Conservation (phyloP, 2,113 vertebrate genomes). For the Fregata magnificens region DNA sequence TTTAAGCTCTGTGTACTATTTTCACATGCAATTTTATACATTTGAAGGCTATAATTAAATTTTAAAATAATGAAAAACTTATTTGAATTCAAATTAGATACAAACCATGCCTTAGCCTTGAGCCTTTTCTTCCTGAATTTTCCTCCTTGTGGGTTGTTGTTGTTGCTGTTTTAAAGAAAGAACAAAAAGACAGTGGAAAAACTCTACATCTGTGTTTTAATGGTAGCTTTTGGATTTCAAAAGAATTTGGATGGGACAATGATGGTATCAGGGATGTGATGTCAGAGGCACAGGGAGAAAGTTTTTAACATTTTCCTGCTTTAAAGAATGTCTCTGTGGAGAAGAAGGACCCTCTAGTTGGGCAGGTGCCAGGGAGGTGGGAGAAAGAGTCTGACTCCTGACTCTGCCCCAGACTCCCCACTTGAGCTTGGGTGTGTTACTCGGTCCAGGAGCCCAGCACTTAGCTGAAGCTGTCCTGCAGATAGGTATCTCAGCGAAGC, state of each 20-base stretch:
- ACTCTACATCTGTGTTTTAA: neutral
- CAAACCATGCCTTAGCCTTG: neutral
- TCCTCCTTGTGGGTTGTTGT: neutral
- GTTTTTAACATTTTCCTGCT: neutral
- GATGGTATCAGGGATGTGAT: neutral
- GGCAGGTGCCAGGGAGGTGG: neutral
- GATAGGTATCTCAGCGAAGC: neutral
- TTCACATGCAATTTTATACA: slow-evolving; percentile 12
- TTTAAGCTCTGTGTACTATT: slow-evolving; percentile 22
- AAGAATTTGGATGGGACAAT: neutral
- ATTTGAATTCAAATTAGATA: slow-evolving; percentile 43
- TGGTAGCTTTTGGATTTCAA: neutral
- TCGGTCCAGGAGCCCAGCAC: neutral
- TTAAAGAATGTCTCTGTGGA: neutral
- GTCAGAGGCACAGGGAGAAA: neutral
- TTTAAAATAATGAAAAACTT: slow-evolving; percentile 44
- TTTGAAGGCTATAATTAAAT: slow-evolving; percentile 27
- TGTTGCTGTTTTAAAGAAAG: neutral
- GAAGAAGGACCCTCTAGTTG: neutral
- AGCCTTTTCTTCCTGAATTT: slow-evolving; percentile 19
- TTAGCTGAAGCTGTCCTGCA: neutral
- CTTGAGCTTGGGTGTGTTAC: neutral
- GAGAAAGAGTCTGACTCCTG: neutral
- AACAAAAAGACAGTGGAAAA: neutral
- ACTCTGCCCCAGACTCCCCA: neutral